Base-by-base conservation (phyloP, 1,140 invertebrate species). In the Drosophila nikananu region DNA sequence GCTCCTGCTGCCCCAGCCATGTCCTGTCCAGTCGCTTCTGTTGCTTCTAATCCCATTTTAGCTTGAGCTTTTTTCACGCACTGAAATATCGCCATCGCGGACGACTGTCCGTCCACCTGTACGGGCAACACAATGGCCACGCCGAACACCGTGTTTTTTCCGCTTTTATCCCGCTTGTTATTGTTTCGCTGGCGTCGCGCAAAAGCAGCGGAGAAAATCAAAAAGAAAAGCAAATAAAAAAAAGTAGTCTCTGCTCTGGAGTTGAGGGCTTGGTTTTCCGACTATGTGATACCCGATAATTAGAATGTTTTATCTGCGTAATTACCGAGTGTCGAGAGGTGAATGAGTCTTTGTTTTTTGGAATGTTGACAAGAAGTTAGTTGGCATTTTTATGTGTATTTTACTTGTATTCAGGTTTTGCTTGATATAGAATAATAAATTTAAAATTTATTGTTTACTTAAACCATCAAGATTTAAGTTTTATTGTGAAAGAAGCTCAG, bases 41-140 rank as follows among this genome's bases (percentile, higher is more conserved):
- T 78, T 87, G 84, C 63, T 89, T 78, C 73, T 90, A 90, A 90
- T 89, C 81, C 86, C 86, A 89, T 90, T 89, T 84, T 84, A 70
- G 84, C 84, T 90, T 72, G 90, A 89, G 84, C 78, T 78, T 87
- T 87, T 86, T 64, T 89, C 78, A 71, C 77, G 48, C 72, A 82
- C 66, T 51, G 66, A 51, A 83, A 72, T 71, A 79, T 80, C 70
- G 54, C 65, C 44, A 42, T 59, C 67, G 46, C 49, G 32, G 5
- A 25, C 25, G n/a, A 70, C 51, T 39, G 27, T n/a, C n/a, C n/a
- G 52, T 41, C 44, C 65, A 68, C 67, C 67, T 71, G 67, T 71
- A 68, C 67, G 21, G 66, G 30, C 19, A 65, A 57, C 44, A 77
- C 71, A 75, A 65, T 59, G 54, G 37, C 42, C 5, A 10, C 30